Evolutionary conservation across 2,113 vertebrate genomes (phyloP).

Genomic region (Labrus mixtus): DNA sequence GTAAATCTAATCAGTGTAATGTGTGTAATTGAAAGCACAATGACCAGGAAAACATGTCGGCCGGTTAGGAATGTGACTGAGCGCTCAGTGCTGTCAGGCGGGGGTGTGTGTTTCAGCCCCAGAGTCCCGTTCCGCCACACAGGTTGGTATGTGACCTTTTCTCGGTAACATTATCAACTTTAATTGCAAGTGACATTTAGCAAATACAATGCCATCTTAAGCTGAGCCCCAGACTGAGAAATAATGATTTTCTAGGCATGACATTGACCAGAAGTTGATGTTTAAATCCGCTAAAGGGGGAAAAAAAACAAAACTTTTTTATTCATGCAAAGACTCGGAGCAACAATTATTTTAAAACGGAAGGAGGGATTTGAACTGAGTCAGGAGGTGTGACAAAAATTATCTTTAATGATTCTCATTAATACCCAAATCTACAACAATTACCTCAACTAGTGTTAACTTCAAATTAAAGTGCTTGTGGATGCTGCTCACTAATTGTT

Average conservation of each 20-base stretch:
- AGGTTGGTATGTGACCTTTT: constrained; percentile 82
- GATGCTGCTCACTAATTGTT: constrained; percentile 13
- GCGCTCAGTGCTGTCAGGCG: constrained; percentile 40
- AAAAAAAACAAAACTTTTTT: background rate
- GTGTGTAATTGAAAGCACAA: constrained; percentile 84
- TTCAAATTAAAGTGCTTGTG: background rate
- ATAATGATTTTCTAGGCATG: constrained; percentile 73
- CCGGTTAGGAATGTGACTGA: constrained; percentile 70
- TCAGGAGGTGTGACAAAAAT: background rate
- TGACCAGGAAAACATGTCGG: constrained; percentile 75
- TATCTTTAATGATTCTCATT: background rate
- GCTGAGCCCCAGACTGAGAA: constrained; percentile 65
- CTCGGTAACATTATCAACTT: constrained; percentile 81
- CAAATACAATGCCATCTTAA: constrained; percentile 82
- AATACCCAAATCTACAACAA: background rate
- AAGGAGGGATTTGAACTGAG: background rate
- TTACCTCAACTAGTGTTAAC: background rate
- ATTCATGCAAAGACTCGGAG: background rate
- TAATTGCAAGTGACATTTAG: constrained; percentile 87
- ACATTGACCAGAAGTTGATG: constrained; percentile 68
- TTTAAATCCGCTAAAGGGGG: constrained; percentile 50
- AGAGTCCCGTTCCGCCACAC: constrained; percentile 50
- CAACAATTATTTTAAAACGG: background rate
- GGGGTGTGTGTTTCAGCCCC: constrained; percentile 54
- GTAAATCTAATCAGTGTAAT: constrained; percentile 84